Conservation (phyloP, 2,888 invertebrate genomes). For the Thymelicus sylvestris region DNA sequence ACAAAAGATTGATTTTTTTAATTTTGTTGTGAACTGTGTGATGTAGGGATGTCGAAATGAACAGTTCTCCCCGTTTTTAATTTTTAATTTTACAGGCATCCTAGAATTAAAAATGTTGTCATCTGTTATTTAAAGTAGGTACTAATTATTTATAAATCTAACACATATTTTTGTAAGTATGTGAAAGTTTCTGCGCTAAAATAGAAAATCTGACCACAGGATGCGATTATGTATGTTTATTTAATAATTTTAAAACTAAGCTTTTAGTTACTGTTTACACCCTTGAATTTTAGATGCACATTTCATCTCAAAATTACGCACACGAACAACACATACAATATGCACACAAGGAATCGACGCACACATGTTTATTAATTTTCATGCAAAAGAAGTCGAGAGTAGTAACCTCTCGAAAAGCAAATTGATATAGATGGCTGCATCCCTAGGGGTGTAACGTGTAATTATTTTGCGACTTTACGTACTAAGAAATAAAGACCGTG, state of each 20-base stretch:
- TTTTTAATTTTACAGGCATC: background rate
- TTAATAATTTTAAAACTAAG: no score
- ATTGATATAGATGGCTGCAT: slow-evolving; percentile 6
- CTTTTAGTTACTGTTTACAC: background rate
- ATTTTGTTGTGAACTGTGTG: slow-evolving; percentile 46
- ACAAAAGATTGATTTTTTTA: slow-evolving; percentile 62
- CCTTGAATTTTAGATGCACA: background rate
- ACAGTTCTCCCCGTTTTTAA: slow-evolving; percentile 1
- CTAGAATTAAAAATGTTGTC: background rate
- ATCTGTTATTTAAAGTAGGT: background rate
- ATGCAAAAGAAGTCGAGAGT: background rate
- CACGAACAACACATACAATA: background rate
- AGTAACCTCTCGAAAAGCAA: slow-evolving; percentile 7
- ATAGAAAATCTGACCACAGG: no score
- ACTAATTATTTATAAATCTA: no score
- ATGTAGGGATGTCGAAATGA: slow-evolving; percentile 11
- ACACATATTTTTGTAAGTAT: no score
- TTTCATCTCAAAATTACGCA: background rate
- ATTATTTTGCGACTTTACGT: background rate
- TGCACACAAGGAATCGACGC: background rate
- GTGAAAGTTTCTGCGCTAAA: no score
- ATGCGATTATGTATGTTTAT: no score
- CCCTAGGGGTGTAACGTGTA: background rate
- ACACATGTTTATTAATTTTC: background rate
- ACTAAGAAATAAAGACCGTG: background rate